These are phyloP conservation scores for Drosophila neutralis DNA, from an alignment of 2,888 invertebrate genomes.

Conservation along the genomic window DNA sequence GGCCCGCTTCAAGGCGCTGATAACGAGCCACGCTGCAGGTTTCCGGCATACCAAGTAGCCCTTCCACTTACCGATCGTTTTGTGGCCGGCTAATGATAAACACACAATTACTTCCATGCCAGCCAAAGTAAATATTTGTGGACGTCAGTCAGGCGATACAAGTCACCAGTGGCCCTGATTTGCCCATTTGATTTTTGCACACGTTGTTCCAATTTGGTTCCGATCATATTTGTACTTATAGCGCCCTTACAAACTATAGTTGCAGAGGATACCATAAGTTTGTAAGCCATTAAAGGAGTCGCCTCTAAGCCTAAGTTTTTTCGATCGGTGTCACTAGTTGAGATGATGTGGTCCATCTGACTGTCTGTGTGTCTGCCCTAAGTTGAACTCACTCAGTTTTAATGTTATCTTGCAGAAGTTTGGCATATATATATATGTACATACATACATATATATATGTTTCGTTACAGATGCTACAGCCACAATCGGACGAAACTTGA, in stretches of 20 bases:
- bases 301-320: neutral
- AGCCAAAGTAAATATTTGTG: neutral
- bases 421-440: neutral
- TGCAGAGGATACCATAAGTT: neutral
- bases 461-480: neutral
- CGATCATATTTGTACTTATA: neutral
- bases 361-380: neutral
- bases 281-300: neutral
- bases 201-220: neutral
- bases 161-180: neutral
- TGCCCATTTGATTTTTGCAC: neutral
- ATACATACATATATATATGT: neutral
- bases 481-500: neutral
- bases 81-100: conserved; percentile 61
- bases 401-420: neutral
- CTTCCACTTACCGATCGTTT: conserved; percentile 39
- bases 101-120: conserved; percentile 46
- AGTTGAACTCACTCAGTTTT: neutral
- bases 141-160: neutral
- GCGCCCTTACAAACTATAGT: too few relatives aligned
- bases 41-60: neutral
- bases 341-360: neutral
- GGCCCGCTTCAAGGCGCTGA: conserved; percentile 66
- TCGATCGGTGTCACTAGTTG: neutral
- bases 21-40: conserved; percentile 23